Base-by-base conservation (phyloP, 2,888 invertebrate genomes). In the Napeogenes inachia region DNA sequence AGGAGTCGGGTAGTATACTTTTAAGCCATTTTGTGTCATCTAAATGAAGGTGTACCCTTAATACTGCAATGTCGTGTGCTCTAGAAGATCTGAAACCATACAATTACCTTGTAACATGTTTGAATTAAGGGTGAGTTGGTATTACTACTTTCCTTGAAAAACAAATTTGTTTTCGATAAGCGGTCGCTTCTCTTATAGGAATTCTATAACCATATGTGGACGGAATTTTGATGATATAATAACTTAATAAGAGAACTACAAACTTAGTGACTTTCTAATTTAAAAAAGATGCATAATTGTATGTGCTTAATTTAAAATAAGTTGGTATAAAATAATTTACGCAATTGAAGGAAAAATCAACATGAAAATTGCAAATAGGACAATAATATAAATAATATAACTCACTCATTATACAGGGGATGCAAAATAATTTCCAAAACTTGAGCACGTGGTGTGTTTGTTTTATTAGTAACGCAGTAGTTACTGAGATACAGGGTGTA, bases 51-150 rank as follows among this genome's bases (percentile, higher is more conserved):
- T 71, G 71, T 69, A 89, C 71, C 66, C 79, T 78, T 55, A 91
- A 69, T 62, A 90, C 56, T 21, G 89, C 87, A 68, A 91, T 80
- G 71, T 91, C 91, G 70, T 91, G 91, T 35, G 84, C 83, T 66
- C 81, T 75, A 57, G 84, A 77, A 65, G 73, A 70, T 71, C 89
- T 90, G 80, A 80, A 89, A 85, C 71, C 70, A 60, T 68, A 71
- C 60, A 72, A 72, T 62, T 66, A 47, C 45, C 21, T 21, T 21
- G 21, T 46, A 42, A 61, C 54, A 60, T 42, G 55, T 56, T 45
- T 62, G 56, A 45, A 61, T 64, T 57, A 55, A 54, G 53, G 45
- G 56, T 59, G 57, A 66, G 61, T 45, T 68, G 61, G 61, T 65
- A 62, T 57, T 50, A 56, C 64, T 65, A 59, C 53, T 62, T 6